Evolutionary conservation across 30 jellyfish, hydroid and myxozoan genomes (phyloP).

Genomic region (Rhopilema esculentum): DNA sequence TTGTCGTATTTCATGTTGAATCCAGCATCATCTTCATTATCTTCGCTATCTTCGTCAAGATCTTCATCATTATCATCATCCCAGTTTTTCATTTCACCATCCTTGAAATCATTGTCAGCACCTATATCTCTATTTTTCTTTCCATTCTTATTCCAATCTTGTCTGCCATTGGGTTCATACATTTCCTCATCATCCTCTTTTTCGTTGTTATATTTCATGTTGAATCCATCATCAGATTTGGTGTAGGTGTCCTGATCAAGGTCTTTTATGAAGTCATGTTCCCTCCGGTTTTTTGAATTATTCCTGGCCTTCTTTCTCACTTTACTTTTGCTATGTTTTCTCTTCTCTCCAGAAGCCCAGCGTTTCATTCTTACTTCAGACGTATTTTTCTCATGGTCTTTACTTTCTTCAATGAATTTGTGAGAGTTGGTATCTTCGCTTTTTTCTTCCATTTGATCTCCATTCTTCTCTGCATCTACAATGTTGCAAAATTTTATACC

Average conservation of each 20-base stretch:
- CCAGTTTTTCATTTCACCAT: background rate
- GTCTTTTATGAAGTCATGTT: too few species aligned
- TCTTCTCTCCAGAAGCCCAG: background rate
- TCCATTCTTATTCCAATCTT: too few species aligned
- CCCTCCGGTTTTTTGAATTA: too few species aligned
- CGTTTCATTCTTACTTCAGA: background rate
- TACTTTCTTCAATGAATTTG: background rate
- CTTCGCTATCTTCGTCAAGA: background rate
- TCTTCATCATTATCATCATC: slow-evolving; percentile 22
- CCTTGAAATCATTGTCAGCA: background rate
- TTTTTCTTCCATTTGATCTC: too few species aligned
- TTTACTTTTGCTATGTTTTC: background rate
- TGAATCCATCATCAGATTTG: background rate
- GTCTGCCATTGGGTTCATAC: background rate
- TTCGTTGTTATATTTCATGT: background rate
- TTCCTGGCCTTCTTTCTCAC: background rate
- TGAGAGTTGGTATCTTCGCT: too few species aligned
- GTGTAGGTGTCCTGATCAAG: background rate
- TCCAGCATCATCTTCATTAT: background rate
- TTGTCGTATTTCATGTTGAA: background rate
- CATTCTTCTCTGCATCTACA: too few species aligned
- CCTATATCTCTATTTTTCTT: too few species aligned
- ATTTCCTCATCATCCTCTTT: slow-evolving; percentile 4
- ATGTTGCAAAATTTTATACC: too few species aligned
- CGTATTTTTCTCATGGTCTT: background rate